Evolutionary conservation across 2,888 invertebrate genomes (phyloP), one percentile per base, ranked within the genome.

Genomic region (Sussaba pulchella): DNA sequence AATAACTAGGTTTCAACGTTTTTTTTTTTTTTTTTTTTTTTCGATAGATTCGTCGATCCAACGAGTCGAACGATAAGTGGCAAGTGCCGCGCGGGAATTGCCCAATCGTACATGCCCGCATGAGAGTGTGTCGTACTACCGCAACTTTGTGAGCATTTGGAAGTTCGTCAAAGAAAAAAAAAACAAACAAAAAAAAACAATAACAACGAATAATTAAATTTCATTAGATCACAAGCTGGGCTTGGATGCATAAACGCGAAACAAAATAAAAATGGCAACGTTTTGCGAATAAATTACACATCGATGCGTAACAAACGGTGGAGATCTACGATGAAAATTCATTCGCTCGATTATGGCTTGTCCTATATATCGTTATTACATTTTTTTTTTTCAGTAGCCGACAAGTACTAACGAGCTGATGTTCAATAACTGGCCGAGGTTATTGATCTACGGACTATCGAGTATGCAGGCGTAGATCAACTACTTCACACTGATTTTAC

Each of bases 1-100:
- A 89, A 89, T 87, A 85, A 84, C 85, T 87, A 87, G 83, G 67
- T 83, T 74, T 63, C 45, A 43, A 61, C 39, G 24, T 43, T 9
- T 67, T 59, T n/a, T 50, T 24, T 21, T 12, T 52, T 52, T 24
- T n/a, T 52, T 52, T 26, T 72, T 61, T 14, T 12, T 52, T 12
- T 39, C 36, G 36, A 3, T 36, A 36, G n/a, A 43, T 43, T 43
- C 14, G 12, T n/a, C 52, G 36, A n/a, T 12, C 41, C 21, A 63
- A 41, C 54, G 26, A 72, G 19, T 63, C 41, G 50, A 36, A 50
- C 39, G 64, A 5, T 50, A 24, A 71, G 52, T 45, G 71, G 54
- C 66, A 31, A 80, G 73, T 70, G 71, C 67, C 69, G 39, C 72
- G 72, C 31, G n/a, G 50, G 61, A 77, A 73, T 74, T 69, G 57